Evolutionary conservation across 2,113 vertebrate genomes (phyloP), one percentile per base, ranked within the genome.

Genomic region (Procavia capensis): DNA sequence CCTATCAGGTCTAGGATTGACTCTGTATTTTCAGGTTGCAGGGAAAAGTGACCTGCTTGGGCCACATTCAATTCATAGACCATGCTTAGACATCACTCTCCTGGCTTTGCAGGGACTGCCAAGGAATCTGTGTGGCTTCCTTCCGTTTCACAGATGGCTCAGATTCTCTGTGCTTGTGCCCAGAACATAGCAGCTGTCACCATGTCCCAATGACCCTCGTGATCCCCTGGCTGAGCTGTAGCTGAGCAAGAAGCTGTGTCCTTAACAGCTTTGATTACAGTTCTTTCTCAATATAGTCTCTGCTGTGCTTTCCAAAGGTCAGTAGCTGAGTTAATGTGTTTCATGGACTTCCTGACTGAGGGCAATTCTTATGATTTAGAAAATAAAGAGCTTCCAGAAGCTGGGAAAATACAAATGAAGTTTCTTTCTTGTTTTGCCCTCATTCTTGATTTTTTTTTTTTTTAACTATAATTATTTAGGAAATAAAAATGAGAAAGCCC

Each of bases 251-350:
- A 57, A 11, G 17, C 57, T 72, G 34, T 29, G 74, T 59, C 83
- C 85, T 88, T 87, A 96, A 95, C 92, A 96, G 59, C 94, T 86
- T 54, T 5, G 27, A 41, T 88, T 76, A 39, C 68, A 74, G 22
- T 34, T 74, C 92, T 95, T 93, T 95, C 96, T 90, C 82, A 88
- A 83, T 72, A 85, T 70, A 93, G 86, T 59, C 91, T 81, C 25
- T 89, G 86, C 88, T 91, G 86, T 75, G 68, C 79, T 94, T 59
- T 91, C 87, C 91, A 72, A 82, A 96, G 93, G 96, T 95, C 92
- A 87, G 36, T 25, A 50, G 87, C 93, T 80, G 27, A 45, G 43
- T 25, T 84, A 76, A 50, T 64, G 72, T 90, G 90, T 96, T 85
- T 91, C 82, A 75, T 47, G 75, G 88, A 45, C 13, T 36, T 41